A percentile compares a stretch with the other conserved stretches of the same genome.
Conservation (phyloP, 2,797 vertebrate genomes). For the Cyclura pinguis region DNA sequence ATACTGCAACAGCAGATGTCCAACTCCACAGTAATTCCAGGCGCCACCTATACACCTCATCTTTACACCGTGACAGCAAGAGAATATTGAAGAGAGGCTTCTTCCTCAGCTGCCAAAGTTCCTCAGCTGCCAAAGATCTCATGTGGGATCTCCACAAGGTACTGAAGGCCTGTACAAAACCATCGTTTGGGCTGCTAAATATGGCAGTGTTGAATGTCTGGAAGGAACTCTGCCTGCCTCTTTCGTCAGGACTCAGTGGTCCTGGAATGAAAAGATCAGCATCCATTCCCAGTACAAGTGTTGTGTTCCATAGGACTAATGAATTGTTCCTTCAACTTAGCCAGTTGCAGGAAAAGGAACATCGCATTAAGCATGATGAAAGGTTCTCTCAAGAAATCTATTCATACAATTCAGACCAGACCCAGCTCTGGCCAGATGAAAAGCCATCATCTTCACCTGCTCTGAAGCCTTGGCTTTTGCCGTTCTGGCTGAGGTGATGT, state of each 20-base stretch:
- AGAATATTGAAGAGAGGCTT: background rate
- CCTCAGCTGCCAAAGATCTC: too few species aligned
- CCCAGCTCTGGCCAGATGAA: background rate
- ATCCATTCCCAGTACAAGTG: background rate
- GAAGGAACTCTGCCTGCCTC: background rate
- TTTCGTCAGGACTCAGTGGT: background rate
- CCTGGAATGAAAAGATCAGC: background rate
- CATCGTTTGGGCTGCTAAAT: too few species aligned
- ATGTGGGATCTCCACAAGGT: too few species aligned
- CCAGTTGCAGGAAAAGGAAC: too few species aligned
- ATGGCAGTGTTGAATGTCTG: background rate
- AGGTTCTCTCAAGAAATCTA: too few species aligned
- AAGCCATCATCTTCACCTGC: background rate
- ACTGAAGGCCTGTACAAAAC: too few species aligned
- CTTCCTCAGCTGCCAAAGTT: background rate
- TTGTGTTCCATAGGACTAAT: background rate
- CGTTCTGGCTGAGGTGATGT: background rate
- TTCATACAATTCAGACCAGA: background rate
- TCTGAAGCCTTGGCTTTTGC: background rate
- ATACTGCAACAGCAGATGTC: background rate
- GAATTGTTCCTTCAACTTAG: background rate
- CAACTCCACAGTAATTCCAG: background rate
- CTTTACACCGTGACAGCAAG: background rate
- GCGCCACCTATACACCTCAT: background rate
- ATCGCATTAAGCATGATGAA: background rate